Base-by-base conservation (phyloP, 1,140 invertebrate genomes). In the Dreissena polymorpha region DNA sequence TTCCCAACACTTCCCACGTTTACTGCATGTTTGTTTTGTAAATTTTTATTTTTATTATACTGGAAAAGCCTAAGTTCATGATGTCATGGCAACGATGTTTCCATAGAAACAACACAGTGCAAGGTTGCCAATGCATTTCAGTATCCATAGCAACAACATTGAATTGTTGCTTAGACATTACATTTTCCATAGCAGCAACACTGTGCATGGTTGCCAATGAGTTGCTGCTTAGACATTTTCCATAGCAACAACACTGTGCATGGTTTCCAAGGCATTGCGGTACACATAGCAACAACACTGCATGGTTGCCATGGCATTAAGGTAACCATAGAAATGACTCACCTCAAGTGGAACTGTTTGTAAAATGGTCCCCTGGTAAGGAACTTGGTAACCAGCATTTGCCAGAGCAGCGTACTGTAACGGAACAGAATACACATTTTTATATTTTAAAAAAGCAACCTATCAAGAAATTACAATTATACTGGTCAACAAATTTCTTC, bases 321-420 rank as follows among this genome's bases (percentile, higher is more conserved):
- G 53, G 50, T 73, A 65, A 72, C 79, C 68, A 73, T 68, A 74
- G 70, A 25, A 67, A 74, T 39, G 3, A 74, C 79, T 82, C 18
- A 83, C 81, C 81, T 83, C 81, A 70, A 83, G n/a, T 76, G 73
- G 81, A 76, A 83, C 55, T 70, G 81, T 83, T 53, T 83, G 81
- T 70, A 83, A 60, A 64, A 83, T 83, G 51, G 81, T 70, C 12
- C 71, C 67, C 50, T 76, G 81, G 49, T 83, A 83, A n/a, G 81
- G 81, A 76, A 83, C 68, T 70, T 83, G 81, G 81, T 83, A 83
- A 12, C 81, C 73, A 25, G 71, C 71, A 39, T 68, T 73, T 18
- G 81, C 68, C 63, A 83, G 60, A 77, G 81, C 81, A 70, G 81
- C 72, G 39, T 83, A 83, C 73, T 83, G 81, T 16, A 70, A 74